Evolutionary conservation across 2,113 vertebrate genomes (phyloP).

Genomic region (Xiphophorus hellerii): DNA sequence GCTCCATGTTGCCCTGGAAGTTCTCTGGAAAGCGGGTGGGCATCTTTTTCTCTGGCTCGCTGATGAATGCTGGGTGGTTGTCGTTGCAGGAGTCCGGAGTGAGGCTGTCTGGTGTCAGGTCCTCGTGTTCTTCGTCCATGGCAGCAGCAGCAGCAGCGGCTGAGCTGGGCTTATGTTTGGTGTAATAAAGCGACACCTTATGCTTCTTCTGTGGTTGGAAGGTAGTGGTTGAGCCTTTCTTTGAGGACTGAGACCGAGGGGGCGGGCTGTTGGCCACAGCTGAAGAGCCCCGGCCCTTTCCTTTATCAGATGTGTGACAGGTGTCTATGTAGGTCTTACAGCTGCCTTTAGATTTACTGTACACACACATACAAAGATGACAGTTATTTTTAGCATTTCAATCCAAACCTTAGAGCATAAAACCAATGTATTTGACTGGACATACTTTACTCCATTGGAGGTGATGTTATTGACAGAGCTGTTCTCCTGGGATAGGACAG

Average conservation of each 20-base stretch:
- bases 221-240: conserved; percentile 82
- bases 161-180: conserved; percentile 85
- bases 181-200: conserved; percentile 92
- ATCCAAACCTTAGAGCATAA: not conserved
- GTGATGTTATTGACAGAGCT: conserved; percentile 79
- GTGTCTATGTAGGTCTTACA: conserved; percentile 93
- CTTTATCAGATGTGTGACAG: conserved; percentile 89
- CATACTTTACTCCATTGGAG: conserved; percentile 88
- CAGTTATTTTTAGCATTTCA: not conserved
- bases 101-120: conserved; percentile 50
- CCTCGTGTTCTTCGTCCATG: conserved; percentile 71
- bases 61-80: conserved; percentile 68
- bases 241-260: conserved; percentile 84
- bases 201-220: conserved; percentile 92
- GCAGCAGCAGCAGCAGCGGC: conserved; percentile 43
- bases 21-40: conserved; percentile 65
- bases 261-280: conserved; percentile 79
- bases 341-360: conserved; percentile 85
- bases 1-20: conserved; percentile 75
- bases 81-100: conserved; percentile 73
- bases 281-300: conserved; percentile 92
- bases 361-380: conserved; percentile 28
- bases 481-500: conserved; percentile 78
- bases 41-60: conserved; percentile 57
- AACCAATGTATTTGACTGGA: not conserved